Conservation (phyloP, 2,888 invertebrate genomes). For the Drosophila melanosoma region DNA sequence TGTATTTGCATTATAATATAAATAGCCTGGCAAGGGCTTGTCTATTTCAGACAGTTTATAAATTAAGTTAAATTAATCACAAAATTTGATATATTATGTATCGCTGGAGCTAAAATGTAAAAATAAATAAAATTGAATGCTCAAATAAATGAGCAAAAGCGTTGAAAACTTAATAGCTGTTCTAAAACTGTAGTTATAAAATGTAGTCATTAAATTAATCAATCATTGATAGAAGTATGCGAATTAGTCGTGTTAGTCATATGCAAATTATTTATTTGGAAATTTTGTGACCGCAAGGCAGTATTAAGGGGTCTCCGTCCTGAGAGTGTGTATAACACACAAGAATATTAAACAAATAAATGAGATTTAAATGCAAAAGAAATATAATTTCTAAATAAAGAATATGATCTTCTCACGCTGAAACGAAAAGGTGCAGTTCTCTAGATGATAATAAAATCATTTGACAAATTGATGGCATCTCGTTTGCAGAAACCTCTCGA, state of each 20-base stretch:
- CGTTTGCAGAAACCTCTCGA: slow-evolving; percentile 38
- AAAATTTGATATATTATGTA: background rate
- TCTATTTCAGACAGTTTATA: background rate
- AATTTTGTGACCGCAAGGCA: background rate
- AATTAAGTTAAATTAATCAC: background rate
- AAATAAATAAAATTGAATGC: background rate
- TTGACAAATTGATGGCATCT: slow-evolving; percentile 68
- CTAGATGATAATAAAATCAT: slow-evolving; percentile 47
- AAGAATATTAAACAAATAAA: background rate
- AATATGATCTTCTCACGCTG: slow-evolving; percentile 30
- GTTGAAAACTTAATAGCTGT: background rate
- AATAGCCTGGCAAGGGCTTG: background rate
- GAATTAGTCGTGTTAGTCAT: background rate
- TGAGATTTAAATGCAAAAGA: background rate
- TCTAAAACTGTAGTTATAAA: slow-evolving; percentile 20
- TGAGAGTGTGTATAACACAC: background rate
- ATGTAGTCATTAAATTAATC: slow-evolving; percentile 11
- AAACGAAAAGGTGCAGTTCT: slow-evolving; percentile 25
- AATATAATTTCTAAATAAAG: background rate
- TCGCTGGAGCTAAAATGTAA: background rate
- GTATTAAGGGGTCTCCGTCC: slow-evolving; percentile 10
- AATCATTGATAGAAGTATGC: slow-evolving; percentile 15
- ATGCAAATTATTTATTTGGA: slow-evolving; percentile 22
- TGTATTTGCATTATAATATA: background rate
- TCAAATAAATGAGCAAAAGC: background rate